A percentile compares a stretch with the other conserved stretches of the same genome.
phyloP scores from a whole-genome alignment of 37 sponge, comb jelly and placozoan genomes.

The Dysidea cf. avara region DNA sequence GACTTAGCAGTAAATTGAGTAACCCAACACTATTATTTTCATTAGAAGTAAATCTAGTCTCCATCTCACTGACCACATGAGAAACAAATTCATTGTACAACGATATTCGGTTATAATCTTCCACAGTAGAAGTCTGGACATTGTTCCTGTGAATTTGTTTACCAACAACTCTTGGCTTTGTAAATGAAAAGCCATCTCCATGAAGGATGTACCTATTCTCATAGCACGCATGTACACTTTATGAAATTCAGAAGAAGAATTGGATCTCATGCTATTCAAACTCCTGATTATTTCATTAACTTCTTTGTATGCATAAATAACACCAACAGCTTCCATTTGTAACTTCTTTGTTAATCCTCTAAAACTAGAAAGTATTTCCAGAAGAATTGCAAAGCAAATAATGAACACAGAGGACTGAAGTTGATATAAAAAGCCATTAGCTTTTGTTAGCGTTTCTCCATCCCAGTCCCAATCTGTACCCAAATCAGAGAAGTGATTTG shows the following conservation, averaged over 20 bases:
- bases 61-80: conserved; percentile 37
- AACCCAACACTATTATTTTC: conserved; percentile 34
- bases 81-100: conserved; percentile 48
- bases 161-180: conserved; percentile 26
- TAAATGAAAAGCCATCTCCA: conserved; percentile 35
- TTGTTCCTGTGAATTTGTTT: no score
- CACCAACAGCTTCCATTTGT: conserved; percentile 53
- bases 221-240: conserved; percentile 14
- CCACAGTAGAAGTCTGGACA: conserved; percentile 16
- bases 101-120: conserved; percentile 52
- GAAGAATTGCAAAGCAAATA: conserved; percentile 43
- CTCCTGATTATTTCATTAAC: conserved; percentile 6
- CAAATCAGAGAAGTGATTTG: conserved; percentile 19
- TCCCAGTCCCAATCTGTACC: conserved; percentile 67
- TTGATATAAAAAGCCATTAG: conserved; percentile 63
- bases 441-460: conserved; percentile 49
- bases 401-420: conserved; percentile 37
- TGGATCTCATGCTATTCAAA: conserved; percentile 32
- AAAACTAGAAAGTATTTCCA: conserved; percentile 22
- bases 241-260: conserved; percentile 9
- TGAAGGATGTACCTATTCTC: conserved; percentile 34
- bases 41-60: conserved; percentile 55
- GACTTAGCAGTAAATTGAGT: conserved; percentile 42
- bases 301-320: conserved; percentile 54
- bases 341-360: conserved; percentile 47